Base-by-base conservation (phyloP, 2,113 vertebrate genomes). In the Microcebus jonahi region DNA sequence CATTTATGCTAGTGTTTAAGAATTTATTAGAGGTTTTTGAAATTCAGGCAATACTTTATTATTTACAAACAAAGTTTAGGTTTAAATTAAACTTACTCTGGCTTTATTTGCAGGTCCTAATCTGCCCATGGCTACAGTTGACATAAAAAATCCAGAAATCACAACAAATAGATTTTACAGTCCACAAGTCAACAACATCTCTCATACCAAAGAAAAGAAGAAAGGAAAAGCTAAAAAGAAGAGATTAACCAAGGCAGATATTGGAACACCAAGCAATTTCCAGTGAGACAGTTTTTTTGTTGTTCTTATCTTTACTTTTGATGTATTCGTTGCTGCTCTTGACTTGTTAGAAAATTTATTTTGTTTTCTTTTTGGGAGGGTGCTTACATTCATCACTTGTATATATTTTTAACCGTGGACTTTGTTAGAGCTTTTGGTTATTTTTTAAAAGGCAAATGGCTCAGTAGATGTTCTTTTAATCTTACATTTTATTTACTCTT, bases 101-200 rank as follows among this genome's bases (percentile, higher is more conserved):
- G 95, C 34, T 95, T 59, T 95, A 96, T 94, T 97, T 98, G 50
- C 95, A 99, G 99, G 99, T 97, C 99, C 99, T 67, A 99, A 98
- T 98, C 99, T 99, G 97, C 99, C 99, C 96, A 99, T 99, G 99
- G 99, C 99, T 98, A 99, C 99, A 45, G 99, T 99, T 98, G 99
- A 99, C 98, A 99, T 99, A 97, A 99, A 99, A 99, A 99, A 99
- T 97, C 99, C 99, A 53, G 99, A 99, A 99, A 99, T 99, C 95
- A 99, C 99, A 98, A 99, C 99, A 96, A 98, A 99, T 96, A 98
- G 99, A 95, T 99, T 99, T 99, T 99, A 99, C 99, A 98, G 99
- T 95, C 97, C 99, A 96, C 99, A 99, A 99, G 98, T 99, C 97
- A 99, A 99, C 98, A 99, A 99, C 98, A 99, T 99, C 97, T 98